Conservation (phyloP, 2,888 invertebrate species). For the Dicycla oo region DNA sequence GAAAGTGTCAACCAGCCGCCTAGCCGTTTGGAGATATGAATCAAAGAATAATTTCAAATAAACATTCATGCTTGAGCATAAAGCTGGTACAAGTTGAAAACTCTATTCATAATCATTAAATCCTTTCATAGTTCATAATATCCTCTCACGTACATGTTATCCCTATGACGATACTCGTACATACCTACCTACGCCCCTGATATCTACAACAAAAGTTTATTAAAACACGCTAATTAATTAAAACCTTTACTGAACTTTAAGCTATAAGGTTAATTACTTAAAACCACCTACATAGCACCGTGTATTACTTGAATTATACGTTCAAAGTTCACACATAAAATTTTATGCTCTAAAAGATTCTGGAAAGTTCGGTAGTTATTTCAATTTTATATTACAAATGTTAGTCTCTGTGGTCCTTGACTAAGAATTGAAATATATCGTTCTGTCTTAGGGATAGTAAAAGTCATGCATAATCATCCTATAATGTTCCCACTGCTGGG, state of each 20-base stretch:
- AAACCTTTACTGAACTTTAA: conserved; percentile 38
- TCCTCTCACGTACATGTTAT: too few species aligned
- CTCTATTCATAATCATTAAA: too few species aligned
- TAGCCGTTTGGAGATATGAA: too few species aligned
- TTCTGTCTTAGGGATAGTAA: background rate
- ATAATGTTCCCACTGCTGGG: too few species aligned
- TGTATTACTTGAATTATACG: conserved; percentile 4
- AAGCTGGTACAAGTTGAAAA: too few species aligned
- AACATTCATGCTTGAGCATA: too few species aligned
- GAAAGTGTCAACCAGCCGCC: too few species aligned
- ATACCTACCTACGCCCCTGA: conserved; percentile 1
- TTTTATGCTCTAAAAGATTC: conserved; percentile 16
- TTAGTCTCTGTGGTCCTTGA: background rate
- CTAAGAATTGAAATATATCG: background rate
- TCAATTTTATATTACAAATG: background rate
- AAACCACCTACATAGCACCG: conserved; percentile 17
- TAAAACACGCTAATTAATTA: conserved; percentile 34
- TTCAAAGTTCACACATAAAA: conserved; percentile 24
- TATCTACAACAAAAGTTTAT: conserved; percentile 30
- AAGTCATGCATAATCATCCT: background rate
- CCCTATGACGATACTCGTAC: too few species aligned
- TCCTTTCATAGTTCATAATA: too few species aligned
- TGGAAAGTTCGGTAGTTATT: background rate
- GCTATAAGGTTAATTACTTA: conserved; percentile 46
- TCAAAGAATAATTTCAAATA: too few species aligned